These are phyloP conservation scores for Hydrolagus colliei DNA, from an alignment of 2,797 vertebrate genomes.

Conservation along the genomic window DNA sequence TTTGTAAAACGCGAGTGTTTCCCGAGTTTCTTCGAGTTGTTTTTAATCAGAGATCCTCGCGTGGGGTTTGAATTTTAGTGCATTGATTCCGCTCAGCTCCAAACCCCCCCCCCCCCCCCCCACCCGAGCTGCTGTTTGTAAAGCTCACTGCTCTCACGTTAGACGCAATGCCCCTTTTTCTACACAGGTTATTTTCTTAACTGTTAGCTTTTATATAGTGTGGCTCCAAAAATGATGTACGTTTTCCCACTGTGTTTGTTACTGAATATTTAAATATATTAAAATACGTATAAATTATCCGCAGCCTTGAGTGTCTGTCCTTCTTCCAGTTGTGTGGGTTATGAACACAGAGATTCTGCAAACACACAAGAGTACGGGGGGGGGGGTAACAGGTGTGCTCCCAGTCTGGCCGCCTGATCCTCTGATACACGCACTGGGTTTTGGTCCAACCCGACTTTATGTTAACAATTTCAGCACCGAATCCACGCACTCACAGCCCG, in stretches of 20 bases:
- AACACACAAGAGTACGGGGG: not conserved
- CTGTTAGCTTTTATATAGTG: conserved; percentile 99
- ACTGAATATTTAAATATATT: conserved; percentile 88
- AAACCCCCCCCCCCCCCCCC: too few species aligned
- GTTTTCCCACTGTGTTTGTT: conserved; percentile 92
- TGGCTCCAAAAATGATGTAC: conserved; percentile 96
- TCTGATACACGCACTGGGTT: not conserved
- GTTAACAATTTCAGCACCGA: not conserved
- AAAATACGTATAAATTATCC: conserved; percentile 40
- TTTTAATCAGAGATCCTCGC: conserved; percentile 71
- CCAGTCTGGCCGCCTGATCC: not conserved
- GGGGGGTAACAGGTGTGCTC: not conserved
- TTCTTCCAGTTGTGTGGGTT: not conserved
- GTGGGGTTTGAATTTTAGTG: conserved; percentile 66
- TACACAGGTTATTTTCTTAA: conserved; percentile 99
- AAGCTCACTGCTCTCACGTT: conserved; percentile 87
- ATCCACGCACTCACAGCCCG: too few species aligned
- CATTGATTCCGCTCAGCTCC: conserved; percentile 59
- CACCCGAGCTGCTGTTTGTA: conserved; percentile 62
- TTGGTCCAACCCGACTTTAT: not conserved
- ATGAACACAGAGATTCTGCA: too few species aligned
- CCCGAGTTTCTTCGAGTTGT: conserved; percentile 56
- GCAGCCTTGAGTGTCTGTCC: not conserved
- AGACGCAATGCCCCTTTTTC: conserved; percentile 93
- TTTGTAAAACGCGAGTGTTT: conserved; percentile 52